phyloP scores from a whole-genome alignment of 2,113 vertebrate genomes.

The Hemibates koningsi region DNA sequence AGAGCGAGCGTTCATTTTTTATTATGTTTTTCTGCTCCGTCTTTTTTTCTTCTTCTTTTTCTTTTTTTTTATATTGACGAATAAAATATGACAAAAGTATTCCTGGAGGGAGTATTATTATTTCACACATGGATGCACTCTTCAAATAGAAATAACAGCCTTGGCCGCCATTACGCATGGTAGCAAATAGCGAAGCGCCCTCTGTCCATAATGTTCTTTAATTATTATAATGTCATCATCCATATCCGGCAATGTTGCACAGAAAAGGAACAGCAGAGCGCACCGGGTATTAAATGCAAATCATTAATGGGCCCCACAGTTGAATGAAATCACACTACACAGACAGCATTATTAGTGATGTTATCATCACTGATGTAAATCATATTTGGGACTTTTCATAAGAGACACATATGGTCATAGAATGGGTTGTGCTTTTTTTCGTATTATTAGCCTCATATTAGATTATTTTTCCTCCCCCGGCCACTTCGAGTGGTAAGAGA shows the following conservation, averaged over 20 bases:
- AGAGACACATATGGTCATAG: neutral
- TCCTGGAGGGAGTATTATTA: conserved; percentile 75
- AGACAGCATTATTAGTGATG: conserved; percentile 64
- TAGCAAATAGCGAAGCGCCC: conserved; percentile 52
- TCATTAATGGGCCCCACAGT: conserved; percentile 65
- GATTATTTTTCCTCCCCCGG: neutral
- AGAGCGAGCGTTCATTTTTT: conserved; percentile 46
- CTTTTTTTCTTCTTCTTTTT: conserved; percentile 35
- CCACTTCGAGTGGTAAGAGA: neutral
- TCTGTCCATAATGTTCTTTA: conserved; percentile 75
- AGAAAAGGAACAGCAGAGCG: conserved; percentile 59
- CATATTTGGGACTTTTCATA: conserved; percentile 23
- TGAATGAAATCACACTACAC: conserved; percentile 64
- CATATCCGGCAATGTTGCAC: conserved; percentile 69
- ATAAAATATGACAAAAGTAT: conserved; percentile 70
- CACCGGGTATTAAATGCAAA: conserved; percentile 67
- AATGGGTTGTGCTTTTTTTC: neutral
- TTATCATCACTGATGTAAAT: conserved; percentile 52
- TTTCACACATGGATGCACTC: conserved; percentile 72
- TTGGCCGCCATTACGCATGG: conserved; percentile 63
- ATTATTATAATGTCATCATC: conserved; percentile 77
- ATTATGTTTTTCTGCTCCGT: conserved; percentile 47
- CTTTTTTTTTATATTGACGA: conserved; percentile 48
- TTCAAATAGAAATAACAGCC: conserved; percentile 74
- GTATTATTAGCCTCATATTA: neutral